These are phyloP conservation scores for Zingel zingel DNA, from an alignment of 2,113 vertebrate genomes.

Conservation along the genomic window DNA sequence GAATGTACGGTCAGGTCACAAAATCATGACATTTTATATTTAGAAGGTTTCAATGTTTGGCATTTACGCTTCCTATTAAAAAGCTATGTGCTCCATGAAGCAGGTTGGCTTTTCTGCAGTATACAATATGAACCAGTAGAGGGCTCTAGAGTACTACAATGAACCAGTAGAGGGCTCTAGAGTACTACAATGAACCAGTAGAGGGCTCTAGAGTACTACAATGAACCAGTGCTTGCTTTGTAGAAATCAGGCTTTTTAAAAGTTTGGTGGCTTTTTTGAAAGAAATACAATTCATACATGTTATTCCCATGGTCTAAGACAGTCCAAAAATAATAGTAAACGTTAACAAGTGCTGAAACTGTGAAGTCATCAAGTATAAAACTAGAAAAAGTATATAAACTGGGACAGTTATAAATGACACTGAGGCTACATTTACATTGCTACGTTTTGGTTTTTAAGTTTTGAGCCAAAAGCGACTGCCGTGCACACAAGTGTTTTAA, in stretches of 20 bases:
- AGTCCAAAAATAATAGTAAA: no score
- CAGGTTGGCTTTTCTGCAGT: slow-evolving; percentile 23
- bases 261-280: slow-evolving; percentile 7
- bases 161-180: slow-evolving; percentile 47
- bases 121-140: slow-evolving; percentile 53
- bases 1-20: slow-evolving; percentile 6
- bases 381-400: no score
- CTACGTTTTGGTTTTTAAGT: no score
- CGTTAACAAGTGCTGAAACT: no score
- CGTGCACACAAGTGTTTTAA: no score
- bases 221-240: slow-evolving; percentile 11
- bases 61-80: neutral
- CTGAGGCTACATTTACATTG: no score
- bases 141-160: slow-evolving; percentile 39
- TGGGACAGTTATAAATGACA: no score
- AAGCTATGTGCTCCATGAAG: slow-evolving; percentile 7
- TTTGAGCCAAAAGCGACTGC: no score
- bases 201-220: slow-evolving; percentile 49
- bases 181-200: slow-evolving; percentile 49
- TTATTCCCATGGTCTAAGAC: no score
- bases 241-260: slow-evolving; percentile 29
- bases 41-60: slow-evolving; percentile 19
- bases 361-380: no score
- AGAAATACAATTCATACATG: neutral
- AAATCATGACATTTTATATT: slow-evolving; percentile 9